Base-by-base conservation (phyloP, 2,888 invertebrate species). In the Tipula lateralis region DNA sequence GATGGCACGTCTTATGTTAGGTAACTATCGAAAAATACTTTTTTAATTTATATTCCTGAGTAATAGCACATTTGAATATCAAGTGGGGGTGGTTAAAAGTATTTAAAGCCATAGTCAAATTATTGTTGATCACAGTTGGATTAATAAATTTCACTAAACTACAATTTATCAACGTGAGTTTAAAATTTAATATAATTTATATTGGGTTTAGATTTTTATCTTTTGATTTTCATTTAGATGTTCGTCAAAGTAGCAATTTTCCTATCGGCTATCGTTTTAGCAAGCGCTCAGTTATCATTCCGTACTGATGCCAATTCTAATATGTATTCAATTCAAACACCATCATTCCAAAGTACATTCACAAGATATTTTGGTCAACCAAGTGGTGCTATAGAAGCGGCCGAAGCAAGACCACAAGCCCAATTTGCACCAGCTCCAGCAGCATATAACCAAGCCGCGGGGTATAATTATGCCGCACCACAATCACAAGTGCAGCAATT, bases 241-340 rank as follows among this genome's bases (percentile, higher is more conserved):
- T 66, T 66, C 12, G 9, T 24, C 24, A 66, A 66, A 66, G 9
- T 66, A 2, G 66, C 66, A 66, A 9, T 66, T 19, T 24, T 66
- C 0, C 12, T 66, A 24, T 66, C 82, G 4, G 82, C n/a, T 12
- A 50, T 84, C 30, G 50, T 44, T 16, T 29, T 30, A 9, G 16
- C 50, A 50, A 44, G n/a, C n/a, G 89, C 88, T 29, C 90, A 90
- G 85, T 86, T 90, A 85, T 87, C 89, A 84, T 88, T 88, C 83
- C 90, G 90, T 86, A 88, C 87, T 13, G 90, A 90, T 85, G 88
- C 89, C 81, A 88, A 88, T 86, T 87, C 87, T 9, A 90, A 90
- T 85, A 89, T 90, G 19, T 90, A 88, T 82, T 88, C 88, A 5
- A 85, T 90, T 30, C 89, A 89, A 87, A 87, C 90, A n/a, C 90